Evolutionary conservation across 2,797 vertebrate species (phyloP).

Genomic region (Pelobates cultripes): DNA sequence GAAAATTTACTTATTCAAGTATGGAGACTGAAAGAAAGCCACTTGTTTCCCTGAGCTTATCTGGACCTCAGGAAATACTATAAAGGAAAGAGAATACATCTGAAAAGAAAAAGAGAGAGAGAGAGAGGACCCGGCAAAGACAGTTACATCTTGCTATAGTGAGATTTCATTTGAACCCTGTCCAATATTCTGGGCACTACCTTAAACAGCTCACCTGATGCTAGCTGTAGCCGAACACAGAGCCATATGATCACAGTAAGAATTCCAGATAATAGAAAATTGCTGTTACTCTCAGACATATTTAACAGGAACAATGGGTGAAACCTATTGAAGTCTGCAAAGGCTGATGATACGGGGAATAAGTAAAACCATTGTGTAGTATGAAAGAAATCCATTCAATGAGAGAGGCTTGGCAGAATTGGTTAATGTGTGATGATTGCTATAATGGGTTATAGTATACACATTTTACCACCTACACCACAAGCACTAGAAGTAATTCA

Average conservation of each 20-base stretch:
- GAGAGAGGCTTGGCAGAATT: slow-evolving; percentile 17
- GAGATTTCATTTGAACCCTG: neutral
- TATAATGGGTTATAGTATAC: slow-evolving; percentile 31
- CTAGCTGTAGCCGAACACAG: neutral
- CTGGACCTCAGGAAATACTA: too few species aligned
- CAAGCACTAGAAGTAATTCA: slow-evolving; percentile 37
- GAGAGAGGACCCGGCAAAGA: neutral
- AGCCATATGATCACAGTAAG: slow-evolving; percentile 8
- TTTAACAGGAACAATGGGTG: slow-evolving; percentile 30
- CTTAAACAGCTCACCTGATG: neutral
- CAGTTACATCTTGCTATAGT: neutral
- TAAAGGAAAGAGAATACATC: neutral
- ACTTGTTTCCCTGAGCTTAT: too few species aligned
- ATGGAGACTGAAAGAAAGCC: too few species aligned
- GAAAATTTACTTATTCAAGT: too few species aligned
- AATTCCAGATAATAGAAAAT: slow-evolving; percentile 9
- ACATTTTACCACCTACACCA: slow-evolving; percentile 31
- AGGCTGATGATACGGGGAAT: neutral
- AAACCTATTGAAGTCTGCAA: slow-evolving; percentile 26
- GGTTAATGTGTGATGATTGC: slow-evolving; percentile 32
- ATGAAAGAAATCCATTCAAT: slow-evolving; percentile 11
- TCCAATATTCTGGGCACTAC: neutral
- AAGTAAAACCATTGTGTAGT: slow-evolving; percentile 7
- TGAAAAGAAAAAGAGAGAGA: too few species aligned
- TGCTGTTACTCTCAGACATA: slow-evolving; percentile 5